These are phyloP conservation scores for Folsomia manolachei DNA, from an alignment of 2,888 invertebrate genomes.

Conservation along the genomic window DNA sequence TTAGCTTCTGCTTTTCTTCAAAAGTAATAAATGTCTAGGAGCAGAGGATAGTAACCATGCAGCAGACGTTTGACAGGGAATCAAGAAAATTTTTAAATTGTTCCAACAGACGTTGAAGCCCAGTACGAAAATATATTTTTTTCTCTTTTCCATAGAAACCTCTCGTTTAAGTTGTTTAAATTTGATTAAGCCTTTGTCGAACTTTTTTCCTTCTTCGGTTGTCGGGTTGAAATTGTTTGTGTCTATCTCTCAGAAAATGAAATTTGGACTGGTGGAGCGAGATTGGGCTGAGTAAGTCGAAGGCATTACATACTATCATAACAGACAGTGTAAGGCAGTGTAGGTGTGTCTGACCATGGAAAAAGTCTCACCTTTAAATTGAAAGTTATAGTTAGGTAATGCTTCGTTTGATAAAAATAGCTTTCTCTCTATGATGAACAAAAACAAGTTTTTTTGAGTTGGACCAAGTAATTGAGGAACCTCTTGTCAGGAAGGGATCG, in stretches of 20 bases:
- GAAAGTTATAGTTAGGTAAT: too few species aligned
- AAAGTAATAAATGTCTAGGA: neutral
- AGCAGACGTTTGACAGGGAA: neutral
- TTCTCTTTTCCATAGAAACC: neutral
- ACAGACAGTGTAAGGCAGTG: constrained; percentile 13
- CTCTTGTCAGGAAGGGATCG: constrained; percentile 4
- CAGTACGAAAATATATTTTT: neutral
- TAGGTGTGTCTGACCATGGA: neutral
- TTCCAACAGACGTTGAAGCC: neutral
- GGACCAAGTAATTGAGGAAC: neutral
- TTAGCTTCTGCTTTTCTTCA: constrained; percentile 19
- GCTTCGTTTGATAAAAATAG: neutral
- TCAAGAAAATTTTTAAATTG: neutral
- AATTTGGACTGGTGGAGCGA: neutral
- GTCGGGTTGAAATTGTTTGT: constrained; percentile 4
- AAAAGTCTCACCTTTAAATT: neutral
- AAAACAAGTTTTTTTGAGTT: neutral
- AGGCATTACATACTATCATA: too few species aligned
- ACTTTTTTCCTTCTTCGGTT: neutral
- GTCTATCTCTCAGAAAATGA: neutral
- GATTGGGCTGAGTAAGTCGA: constrained; percentile 13
- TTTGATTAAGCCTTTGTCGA: neutral
- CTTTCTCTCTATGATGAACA: neutral
- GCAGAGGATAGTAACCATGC: neutral
- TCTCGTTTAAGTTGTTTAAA: neutral